Base-by-base conservation (phyloP, 2,888 invertebrate species). In the Meiosimyza decipiens region DNA sequence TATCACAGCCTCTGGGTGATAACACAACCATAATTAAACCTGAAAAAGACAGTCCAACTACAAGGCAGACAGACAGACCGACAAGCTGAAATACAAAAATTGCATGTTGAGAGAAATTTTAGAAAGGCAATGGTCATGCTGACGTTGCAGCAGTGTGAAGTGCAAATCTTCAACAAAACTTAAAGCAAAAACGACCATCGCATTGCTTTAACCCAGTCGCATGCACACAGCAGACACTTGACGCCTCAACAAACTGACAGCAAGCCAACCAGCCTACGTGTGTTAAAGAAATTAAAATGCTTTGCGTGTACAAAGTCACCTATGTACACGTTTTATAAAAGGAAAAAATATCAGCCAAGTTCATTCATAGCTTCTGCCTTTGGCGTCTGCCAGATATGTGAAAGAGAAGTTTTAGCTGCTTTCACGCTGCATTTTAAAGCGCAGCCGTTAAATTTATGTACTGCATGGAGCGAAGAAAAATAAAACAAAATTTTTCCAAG, bases 21-120 rank as follows among this genome's bases (percentile, higher is more conserved):
- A 22, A 55, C 11, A 22, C 55, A 55, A 18, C 55, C 4, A 22
- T 6, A 22, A 12, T 16, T 55, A 22, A 16, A 22, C 55, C 55
- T n/a, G 16, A 22, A 16, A 55, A 40, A 55, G 11, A 55, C 55
- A 40, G 40, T 40, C 9, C 40, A 40, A 40, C 40, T 9, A 28
- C 1, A 40, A 22, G 22, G 55, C 18, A 55, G 55, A 22, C 15
- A 55, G 55, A 40, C 13, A 55, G 4, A n/a, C 55, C 11, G 55
- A 55, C n/a, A n/a, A n/a, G 11, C n/a, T 18, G n/a, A 16, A n/a
- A 15, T 15, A 18, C 9, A 16, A 40, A 64, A 3, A 16, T 15
- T 50, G 51, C 51, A 51, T 51, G 64, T 64, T 22, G 47, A 63
- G 70, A 54, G 70, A 70, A 70, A 70, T 70, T 40, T 70, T 70